A percentile compares a stretch with the other conserved stretches of the same genome.
These are phyloP conservation scores for Aurelia sp. DNA, from an alignment of 30 jellyfish, hydroid and myxozoan genomes.

Conservation along the genomic window DNA sequence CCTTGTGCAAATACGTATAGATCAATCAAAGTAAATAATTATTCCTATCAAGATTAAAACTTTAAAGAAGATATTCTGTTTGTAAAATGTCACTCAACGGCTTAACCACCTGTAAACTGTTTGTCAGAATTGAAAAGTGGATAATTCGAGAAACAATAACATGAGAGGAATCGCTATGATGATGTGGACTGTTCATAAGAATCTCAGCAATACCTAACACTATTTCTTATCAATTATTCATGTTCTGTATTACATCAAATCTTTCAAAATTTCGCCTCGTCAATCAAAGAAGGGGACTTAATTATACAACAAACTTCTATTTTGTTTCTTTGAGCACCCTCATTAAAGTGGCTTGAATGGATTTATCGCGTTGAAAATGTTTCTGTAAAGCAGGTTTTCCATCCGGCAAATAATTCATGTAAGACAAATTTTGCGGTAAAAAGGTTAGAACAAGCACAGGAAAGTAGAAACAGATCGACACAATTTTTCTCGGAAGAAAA, in stretches of 20 bases:
- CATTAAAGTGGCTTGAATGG: too few species aligned
- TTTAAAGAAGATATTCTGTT: constrained; percentile 39
- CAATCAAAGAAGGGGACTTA: too few species aligned
- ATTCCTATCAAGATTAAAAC: constrained; percentile 31
- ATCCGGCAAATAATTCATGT: too few species aligned
- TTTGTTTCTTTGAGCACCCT: too few species aligned
- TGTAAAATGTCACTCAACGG: constrained; percentile 46
- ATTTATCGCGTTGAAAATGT: too few species aligned
- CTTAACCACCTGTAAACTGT: constrained; percentile 1
- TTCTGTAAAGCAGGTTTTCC: too few species aligned
- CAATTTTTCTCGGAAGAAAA: too few species aligned
- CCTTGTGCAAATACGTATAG: constrained; percentile 33
- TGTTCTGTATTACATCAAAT: neutral
- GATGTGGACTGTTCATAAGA: constrained; percentile 19
- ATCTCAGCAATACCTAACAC: constrained; percentile 29
- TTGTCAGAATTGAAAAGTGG: constrained; percentile 37
- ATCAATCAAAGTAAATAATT: constrained; percentile 38
- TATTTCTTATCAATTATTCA: constrained; percentile 17
- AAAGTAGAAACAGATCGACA: too few species aligned
- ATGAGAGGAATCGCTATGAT: constrained; percentile 21
- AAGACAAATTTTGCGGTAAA: too few species aligned
- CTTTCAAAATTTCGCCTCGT: too few species aligned
- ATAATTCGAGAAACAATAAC: constrained; percentile 29
- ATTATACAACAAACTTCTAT: too few species aligned
- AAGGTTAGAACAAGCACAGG: too few species aligned